These are phyloP conservation scores for Monomorium pharaonis DNA, from an alignment of 1,140 invertebrate species.

Conservation along the genomic window DNA sequence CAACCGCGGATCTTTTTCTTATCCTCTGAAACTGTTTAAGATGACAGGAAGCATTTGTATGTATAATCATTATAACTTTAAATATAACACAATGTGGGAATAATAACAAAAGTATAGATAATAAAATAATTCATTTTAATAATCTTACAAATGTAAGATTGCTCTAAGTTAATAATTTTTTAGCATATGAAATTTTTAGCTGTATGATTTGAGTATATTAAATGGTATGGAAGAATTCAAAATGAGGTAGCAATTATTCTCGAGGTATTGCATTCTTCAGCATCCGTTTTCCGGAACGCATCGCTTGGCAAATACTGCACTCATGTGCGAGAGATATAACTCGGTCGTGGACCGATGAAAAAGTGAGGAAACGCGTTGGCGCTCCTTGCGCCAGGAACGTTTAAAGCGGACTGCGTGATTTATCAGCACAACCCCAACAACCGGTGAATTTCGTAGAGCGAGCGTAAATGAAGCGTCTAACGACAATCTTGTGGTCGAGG, in stretches of 20 bases:
- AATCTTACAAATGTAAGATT: background rate
- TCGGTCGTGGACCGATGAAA: slow-evolving; percentile 46
- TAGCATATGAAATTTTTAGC: background rate
- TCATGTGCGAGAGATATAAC: slow-evolving; percentile 42
- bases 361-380: slow-evolving; percentile 47
- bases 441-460: slow-evolving; percentile 67
- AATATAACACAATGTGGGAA: background rate
- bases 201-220: background rate
- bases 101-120: background rate
- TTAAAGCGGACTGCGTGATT: slow-evolving; percentile 66
- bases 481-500: slow-evolving; percentile 70
- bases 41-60: slow-evolving; percentile 7
- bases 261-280: slow-evolving; percentile 40
- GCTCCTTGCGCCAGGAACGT: slow-evolving; percentile 50
- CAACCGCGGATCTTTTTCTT: slow-evolving; percentile 57
- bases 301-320: slow-evolving; percentile 50
- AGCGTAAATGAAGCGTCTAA: slow-evolving; percentile 76
- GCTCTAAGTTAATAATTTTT: background rate
- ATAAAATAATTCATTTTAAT: background rate
- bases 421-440: slow-evolving; percentile 61
- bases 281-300: slow-evolving; percentile 31
- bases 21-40: slow-evolving; percentile 14
- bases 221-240: background rate
- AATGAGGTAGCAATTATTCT: slow-evolving; percentile 26
- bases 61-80: background rate